Conservation (phyloP, 2,888 invertebrate species). For the Pinctada fucata region DNA sequence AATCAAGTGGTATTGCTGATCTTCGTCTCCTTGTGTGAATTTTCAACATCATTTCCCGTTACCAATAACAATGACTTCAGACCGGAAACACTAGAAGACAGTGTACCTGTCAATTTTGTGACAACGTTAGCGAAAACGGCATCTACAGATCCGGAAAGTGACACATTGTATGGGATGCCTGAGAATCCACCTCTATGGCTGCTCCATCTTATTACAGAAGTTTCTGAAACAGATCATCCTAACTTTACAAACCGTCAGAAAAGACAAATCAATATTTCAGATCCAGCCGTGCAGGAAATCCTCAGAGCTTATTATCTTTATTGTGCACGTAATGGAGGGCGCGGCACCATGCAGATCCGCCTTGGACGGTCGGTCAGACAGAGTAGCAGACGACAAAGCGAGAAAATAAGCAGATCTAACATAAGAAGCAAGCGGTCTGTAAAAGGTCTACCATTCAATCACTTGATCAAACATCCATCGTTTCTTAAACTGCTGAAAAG, state of each 20-base stretch:
- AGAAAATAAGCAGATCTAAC: neutral
- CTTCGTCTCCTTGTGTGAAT: no score
- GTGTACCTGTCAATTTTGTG: neutral
- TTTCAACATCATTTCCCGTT: no score
- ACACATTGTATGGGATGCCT: neutral
- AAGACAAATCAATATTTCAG: neutral
- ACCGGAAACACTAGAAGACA: neutral
- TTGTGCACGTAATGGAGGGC: neutral
- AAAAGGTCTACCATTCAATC: neutral
- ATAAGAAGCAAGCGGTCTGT: neutral
- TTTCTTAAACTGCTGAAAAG: neutral
- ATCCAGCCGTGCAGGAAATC: neutral
- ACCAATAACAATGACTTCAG: neutral
- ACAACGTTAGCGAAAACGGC: neutral
- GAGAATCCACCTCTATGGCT: neutral
- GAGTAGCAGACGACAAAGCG: neutral
- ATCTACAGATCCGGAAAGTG: neutral
- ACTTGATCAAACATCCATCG: neutral
- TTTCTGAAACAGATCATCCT: neutral
- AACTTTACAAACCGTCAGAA: neutral
- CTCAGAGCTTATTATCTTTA: neutral
- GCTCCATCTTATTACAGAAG: neutral
- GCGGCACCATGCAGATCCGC: neutral
- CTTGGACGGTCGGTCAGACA: neutral
- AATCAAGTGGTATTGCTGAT: no score